A percentile compares a stretch with the other conserved stretches of the same genome.
phyloP scores from a whole-genome alignment of 2,113 vertebrate genomes.

The Limnothrissa miodon region DNA sequence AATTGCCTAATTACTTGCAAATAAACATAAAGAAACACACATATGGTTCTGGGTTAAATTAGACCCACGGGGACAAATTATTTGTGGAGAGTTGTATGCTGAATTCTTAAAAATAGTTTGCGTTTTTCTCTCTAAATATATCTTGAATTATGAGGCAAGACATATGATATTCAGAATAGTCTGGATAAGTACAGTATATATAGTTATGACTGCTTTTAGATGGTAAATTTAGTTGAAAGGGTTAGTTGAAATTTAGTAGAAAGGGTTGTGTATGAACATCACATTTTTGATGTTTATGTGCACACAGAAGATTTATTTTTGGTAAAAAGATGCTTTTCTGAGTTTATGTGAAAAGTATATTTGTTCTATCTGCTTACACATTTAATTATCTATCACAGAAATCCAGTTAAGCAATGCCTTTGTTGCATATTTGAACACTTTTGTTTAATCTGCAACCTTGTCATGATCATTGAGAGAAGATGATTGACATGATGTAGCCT shows the following conservation, averaged over 20 bases:
- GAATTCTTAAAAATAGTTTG: not conserved
- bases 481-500: slow-evolving; percentile 55
- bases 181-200: not conserved
- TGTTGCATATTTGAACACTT: not conserved
- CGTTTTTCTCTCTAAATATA: not conserved
- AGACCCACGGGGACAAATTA: not conserved
- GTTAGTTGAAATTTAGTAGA: not conserved
- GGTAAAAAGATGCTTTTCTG: not conserved
- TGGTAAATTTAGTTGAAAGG: not conserved
- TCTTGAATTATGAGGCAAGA: not conserved
- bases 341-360: not conserved
- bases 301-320: not conserved
- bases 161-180: not conserved
- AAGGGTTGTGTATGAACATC: not conserved
- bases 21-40: not conserved
- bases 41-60: not conserved
- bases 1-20: not conserved
- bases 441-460: slow-evolving; percentile 28
- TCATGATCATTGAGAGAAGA: slow-evolving; percentile 23
- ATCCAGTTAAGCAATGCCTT: not conserved
- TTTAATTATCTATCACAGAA: not conserved
- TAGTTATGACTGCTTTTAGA: not conserved
- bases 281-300: not conserved
- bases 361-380: not conserved
- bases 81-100: not conserved